A percentile compares a stretch with the other conserved stretches of the same genome.
These are phyloP conservation scores for Crocidura indochinensis DNA, from an alignment of 2,797 vertebrate species.

Conservation along the genomic window DNA sequence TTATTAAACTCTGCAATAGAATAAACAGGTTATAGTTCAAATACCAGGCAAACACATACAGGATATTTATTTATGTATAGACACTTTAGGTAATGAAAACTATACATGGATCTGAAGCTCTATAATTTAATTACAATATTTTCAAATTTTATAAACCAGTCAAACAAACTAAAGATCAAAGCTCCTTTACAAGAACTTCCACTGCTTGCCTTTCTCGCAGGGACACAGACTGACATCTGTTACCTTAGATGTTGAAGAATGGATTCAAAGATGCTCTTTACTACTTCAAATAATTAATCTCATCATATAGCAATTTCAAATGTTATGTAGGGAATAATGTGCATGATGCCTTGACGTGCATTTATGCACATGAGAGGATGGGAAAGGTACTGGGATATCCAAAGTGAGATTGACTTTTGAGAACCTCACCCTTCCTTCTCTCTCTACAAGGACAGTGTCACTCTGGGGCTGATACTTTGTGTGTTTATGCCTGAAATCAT, in stretches of 20 bases:
- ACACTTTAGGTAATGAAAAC: conserved; percentile 57
- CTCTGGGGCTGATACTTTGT: conserved; percentile 87
- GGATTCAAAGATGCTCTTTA: too few relatives aligned
- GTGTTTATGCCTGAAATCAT: conserved; percentile 94
- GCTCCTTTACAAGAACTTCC: neutral
- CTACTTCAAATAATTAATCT: too few relatives aligned
- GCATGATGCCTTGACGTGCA: too few relatives aligned
- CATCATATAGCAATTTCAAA: too few relatives aligned
- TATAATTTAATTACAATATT: conserved; percentile 67
- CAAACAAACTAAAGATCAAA: conserved; percentile 69
- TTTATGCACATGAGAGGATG: too few relatives aligned
- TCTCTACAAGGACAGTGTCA: conserved; percentile 95
- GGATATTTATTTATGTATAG: neutral
- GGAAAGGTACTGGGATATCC: too few relatives aligned
- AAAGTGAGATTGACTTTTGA: too few relatives aligned
- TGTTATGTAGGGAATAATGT: too few relatives aligned
- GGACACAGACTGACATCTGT: neutral
- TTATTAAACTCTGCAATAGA: neutral
- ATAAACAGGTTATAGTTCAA: neutral
- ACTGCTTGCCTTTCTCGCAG: conserved; percentile 11
- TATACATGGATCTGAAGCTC: conserved; percentile 43
- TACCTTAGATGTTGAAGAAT: neutral
- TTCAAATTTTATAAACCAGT: conserved; percentile 81
- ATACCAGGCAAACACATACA: conserved; percentile 64
- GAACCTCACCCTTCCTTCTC: neutral